Evolutionary conservation across 2,888 invertebrate genomes (phyloP), one percentile per base, ranked within the genome.

Genomic region (Acleris cristana): DNA sequence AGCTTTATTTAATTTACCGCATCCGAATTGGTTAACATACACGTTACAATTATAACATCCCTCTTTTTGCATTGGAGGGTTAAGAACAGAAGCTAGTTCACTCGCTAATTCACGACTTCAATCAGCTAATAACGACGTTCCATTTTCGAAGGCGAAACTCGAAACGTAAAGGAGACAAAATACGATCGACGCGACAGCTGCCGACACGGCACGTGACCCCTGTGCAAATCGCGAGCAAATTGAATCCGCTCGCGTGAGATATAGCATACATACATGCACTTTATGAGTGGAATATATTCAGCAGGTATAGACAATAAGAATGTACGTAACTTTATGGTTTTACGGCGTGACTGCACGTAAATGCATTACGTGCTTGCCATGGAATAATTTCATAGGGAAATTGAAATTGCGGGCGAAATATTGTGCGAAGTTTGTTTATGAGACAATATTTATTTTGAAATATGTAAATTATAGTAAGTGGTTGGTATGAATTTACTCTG

Each of bases 151-250:
- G 54, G 34, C 60, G 45, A 18, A 40, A 14, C 63, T 21, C 59
- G 52, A 18, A 44, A 16, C 63, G 51, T 64, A 68, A 64, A 64
- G 57, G 49, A 55, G 51, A 68, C 68, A 62, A 64, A 68, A 64
- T 64, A 64, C 68, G 64, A 64, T 59, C 68, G 67, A 26, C 12
- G 59, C 66, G 63, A 58, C 64, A 64, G 48, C 57, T 58, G 67
- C 58, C 21, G 5, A 21, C 49, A 18, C 8, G 30, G 30, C 26
- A 64, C 64, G 68, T 67, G 67, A 62, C 57, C 53, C 48, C 62
- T 40, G 34, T 67, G 62, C 58, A 57, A 67, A 67, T 67, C 19
- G 56, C 19, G 40, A 40, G 40, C 45, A 34, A 66, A 66, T 66
- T 66, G 61, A 66, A 61, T 66, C 56, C 45, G 40, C n/a, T 10